A percentile compares a stretch with the other conserved stretches of the same genome.
These are phyloP conservation scores for Saimiri boliviensis DNA, from an alignment of 2,113 vertebrate genomes.

Conservation along the genomic window DNA sequence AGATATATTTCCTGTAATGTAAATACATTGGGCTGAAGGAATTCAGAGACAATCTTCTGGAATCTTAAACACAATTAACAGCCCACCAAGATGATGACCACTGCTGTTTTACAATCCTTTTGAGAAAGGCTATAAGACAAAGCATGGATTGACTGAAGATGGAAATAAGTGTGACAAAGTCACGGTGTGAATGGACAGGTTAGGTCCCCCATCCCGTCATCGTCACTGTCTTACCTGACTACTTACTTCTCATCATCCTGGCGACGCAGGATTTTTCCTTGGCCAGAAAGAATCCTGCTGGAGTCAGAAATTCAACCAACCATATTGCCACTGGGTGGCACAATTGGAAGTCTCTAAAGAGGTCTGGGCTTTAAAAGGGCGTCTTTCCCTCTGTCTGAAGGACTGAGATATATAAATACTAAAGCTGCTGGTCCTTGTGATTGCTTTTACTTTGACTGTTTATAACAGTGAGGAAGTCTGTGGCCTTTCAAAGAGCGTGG, in stretches of 20 bases:
- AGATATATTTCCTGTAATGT: conserved; percentile 27
- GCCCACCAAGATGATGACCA: background rate
- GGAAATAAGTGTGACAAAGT: conserved; percentile 18
- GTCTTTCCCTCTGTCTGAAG: background rate
- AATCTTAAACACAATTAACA: background rate
- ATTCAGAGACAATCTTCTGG: conserved; percentile 19
- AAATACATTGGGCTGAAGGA: conserved; percentile 32
- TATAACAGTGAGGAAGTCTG: conserved; percentile 59
- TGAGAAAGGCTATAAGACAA: conserved; percentile 3
- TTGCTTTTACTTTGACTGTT: conserved; percentile 61
- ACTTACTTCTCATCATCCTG: background rate
- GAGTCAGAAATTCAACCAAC: conserved; percentile 58
- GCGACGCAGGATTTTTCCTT: background rate
- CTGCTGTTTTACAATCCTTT: conserved; percentile 20
- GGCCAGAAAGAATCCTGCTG: background rate
- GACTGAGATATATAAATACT: conserved; percentile 32
- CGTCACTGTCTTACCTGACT: background rate
- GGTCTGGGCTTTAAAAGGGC: background rate
- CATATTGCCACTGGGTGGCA: conserved; percentile 63
- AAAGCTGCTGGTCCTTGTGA: background rate
- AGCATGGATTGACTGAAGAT: background rate
- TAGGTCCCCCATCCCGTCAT: background rate
- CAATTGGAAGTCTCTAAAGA: conserved; percentile 67
- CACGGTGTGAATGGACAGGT: background rate
- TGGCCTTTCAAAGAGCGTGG: conserved; percentile 60